These are phyloP conservation scores for Catostomus latipinnis DNA, from an alignment of 2,797 vertebrate genomes.

Conservation along the genomic window DNA sequence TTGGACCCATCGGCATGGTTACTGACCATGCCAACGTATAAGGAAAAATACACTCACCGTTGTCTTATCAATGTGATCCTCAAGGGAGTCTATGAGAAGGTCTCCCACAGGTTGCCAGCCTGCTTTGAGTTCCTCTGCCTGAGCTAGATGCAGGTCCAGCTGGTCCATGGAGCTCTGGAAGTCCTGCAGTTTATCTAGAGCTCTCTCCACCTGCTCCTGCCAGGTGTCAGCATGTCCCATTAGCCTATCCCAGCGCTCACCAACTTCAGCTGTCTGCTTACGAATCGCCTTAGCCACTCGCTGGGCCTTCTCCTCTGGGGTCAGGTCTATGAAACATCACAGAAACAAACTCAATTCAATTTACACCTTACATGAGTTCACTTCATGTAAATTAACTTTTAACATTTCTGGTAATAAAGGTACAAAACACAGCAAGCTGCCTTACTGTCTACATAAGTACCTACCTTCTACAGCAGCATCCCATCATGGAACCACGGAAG, in stretches of 20 bases:
- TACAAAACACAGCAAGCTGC: too few species aligned
- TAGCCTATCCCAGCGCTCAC: conserved; percentile 92
- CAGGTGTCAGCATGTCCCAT: conserved; percentile 83
- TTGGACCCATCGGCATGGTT: background rate
- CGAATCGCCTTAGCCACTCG: conserved; percentile 92
- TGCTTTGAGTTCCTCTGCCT: conserved; percentile 83
- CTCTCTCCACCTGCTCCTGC: conserved; percentile 92
- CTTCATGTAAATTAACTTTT: background rate
- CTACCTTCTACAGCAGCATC: too few species aligned
- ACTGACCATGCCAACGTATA: background rate
- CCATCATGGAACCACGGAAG: too few species aligned
- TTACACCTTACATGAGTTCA: background rate
- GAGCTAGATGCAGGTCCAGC: conserved; percentile 87
- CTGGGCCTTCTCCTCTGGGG: conserved; percentile 91
- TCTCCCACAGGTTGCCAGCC: conserved; percentile 93
- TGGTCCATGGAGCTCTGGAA: conserved; percentile 95
- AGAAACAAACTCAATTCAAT: background rate
- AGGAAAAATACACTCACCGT: conserved; percentile 74
- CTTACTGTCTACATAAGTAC: too few species aligned
- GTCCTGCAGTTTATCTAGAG: conserved; percentile 90
- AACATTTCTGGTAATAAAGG: too few species aligned
- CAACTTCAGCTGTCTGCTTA: conserved; percentile 91
- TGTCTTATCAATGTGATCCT: conserved; percentile 93
- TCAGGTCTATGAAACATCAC: conserved; percentile 78
- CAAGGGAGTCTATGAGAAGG: conserved; percentile 92